phyloP scores from a whole-genome alignment of 1,140 invertebrate species.

The Antheraea mylitta region DNA sequence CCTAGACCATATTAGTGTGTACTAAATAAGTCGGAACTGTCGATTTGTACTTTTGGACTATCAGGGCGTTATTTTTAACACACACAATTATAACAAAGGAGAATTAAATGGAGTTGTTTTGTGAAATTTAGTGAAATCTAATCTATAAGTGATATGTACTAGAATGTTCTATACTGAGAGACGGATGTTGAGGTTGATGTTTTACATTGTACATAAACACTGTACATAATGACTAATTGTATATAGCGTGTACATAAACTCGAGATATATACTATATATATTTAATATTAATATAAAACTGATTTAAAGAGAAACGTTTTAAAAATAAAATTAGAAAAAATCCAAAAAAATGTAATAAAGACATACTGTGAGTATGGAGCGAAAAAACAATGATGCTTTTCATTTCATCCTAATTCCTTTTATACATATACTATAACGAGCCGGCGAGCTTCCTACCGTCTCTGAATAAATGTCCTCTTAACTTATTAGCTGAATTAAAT shows the following conservation, averaged over 20 bases:
- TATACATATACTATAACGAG: too few species aligned
- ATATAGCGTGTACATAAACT: slow-evolving; percentile 70
- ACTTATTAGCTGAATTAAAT: too few species aligned
- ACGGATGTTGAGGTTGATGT: not conserved
- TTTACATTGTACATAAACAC: slow-evolving; percentile 36
- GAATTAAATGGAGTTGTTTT: not conserved
- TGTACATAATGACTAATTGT: slow-evolving; percentile 59
- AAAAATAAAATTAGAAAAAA: slow-evolving; percentile 65
- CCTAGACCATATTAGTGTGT: too few species aligned
- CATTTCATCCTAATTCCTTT: slow-evolving; percentile 34
- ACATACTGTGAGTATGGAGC: slow-evolving; percentile 74
- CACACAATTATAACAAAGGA: not conserved
- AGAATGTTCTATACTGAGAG: not conserved
- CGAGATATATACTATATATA: slow-evolving; percentile 58
- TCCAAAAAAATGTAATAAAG: slow-evolving; percentile 65
- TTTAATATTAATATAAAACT: slow-evolving; percentile 73
- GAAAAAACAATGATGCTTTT: slow-evolving; percentile 61
- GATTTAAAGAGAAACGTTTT: slow-evolving; percentile 68
- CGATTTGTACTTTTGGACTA: not conserved
- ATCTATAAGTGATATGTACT: not conserved
- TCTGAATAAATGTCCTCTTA: too few species aligned
- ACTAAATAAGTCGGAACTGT: too few species aligned
- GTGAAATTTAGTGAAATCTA: not conserved
- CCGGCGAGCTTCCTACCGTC: too few species aligned
- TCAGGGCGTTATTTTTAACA: not conserved